Evolutionary conservation across 2,888 invertebrate species (phyloP), one percentile per base, ranked within the genome.

Genomic region (Drosophila robusta): DNA sequence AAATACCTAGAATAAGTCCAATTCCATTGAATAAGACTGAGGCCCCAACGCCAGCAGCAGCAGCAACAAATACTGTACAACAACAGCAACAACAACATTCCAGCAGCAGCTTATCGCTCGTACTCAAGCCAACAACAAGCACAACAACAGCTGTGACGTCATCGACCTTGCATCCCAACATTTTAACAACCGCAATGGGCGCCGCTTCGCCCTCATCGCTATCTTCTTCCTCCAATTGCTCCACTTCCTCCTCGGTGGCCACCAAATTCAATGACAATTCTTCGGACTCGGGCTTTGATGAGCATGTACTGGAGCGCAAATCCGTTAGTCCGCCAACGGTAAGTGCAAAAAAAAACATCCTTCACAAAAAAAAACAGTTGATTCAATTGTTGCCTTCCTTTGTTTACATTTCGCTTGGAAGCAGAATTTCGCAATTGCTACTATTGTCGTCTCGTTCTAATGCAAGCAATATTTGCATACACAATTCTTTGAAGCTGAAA

Each of bases 271-370:
- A 94, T 90, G 95, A 95, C 84, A 95, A 94, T 82, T 95, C 95
- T 34, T 95, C 95, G 0, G 95, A 95, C 90, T 95, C 95, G 0
- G 95, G 95, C 5, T 95, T 95, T 81, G 95, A 95, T 87, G 95
- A 95, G 83, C 91, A 92, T 75, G 78, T 91, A 32, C 85, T 90
- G 32, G 92, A 92, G 29, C 89, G 90, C 32, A 92, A 92, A 70
- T 91, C 92, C 9, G 89, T 87, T 11, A 92, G 91, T 80, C 89
- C 91, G 24, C 90, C 91, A 55, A 72, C 89, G 84, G 90, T 92
- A 72, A 79, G 90, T 85, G n/a, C n/a, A 26, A 26, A 18, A 22
- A 6, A 7, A 32, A 18, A 22, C 1, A 22, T 22, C 22, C 22
- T 22, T 22, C 3, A 22, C 22, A 22, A 29, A 9, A 9, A 9